A percentile compares a stretch with the other conserved stretches of the same genome.
Evolutionary conservation across 2,113 vertebrate genomes (phyloP).

Genomic region (Lepidothrix coronata): DNA sequence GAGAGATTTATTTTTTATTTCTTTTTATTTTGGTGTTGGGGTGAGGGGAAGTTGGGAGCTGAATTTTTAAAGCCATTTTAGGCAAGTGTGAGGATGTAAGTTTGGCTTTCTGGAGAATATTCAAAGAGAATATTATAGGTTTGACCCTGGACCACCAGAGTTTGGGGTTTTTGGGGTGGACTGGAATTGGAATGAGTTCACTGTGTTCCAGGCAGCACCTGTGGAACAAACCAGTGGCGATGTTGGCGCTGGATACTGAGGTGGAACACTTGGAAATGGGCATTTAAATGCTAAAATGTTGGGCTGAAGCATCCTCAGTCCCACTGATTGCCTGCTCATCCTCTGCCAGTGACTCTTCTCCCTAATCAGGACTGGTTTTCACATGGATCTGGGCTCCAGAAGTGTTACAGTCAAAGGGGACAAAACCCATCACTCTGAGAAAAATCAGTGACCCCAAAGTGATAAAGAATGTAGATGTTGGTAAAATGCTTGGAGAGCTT

Average conservation of each 20-base stretch:
- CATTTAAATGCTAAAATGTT: neutral
- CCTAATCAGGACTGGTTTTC: neutral
- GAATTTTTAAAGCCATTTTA: conserved; percentile 69
- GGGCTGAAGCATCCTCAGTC: neutral
- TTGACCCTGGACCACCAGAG: neutral
- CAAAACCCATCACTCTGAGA: neutral
- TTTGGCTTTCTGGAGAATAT: neutral
- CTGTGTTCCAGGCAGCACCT: neutral
- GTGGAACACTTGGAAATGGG: neutral
- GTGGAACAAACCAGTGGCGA: neutral
- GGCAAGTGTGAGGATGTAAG: neutral
- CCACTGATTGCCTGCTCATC: neutral
- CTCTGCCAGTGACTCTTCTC: neutral
- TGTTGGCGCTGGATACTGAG: neutral
- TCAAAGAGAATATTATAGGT: neutral
- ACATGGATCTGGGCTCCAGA: neutral
- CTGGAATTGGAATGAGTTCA: neutral
- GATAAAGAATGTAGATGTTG: neutral
- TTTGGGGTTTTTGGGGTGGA: neutral
- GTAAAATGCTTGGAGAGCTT: neutral
- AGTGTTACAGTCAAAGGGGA: accelerated
- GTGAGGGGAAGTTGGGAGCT: neutral
- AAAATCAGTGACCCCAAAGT: neutral
- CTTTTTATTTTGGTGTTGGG: conserved; percentile 31
- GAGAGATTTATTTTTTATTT: conserved; percentile 68